These are phyloP conservation scores for Microplitis demolitor DNA, from an alignment of 1,140 invertebrate genomes.

Conservation along the genomic window DNA sequence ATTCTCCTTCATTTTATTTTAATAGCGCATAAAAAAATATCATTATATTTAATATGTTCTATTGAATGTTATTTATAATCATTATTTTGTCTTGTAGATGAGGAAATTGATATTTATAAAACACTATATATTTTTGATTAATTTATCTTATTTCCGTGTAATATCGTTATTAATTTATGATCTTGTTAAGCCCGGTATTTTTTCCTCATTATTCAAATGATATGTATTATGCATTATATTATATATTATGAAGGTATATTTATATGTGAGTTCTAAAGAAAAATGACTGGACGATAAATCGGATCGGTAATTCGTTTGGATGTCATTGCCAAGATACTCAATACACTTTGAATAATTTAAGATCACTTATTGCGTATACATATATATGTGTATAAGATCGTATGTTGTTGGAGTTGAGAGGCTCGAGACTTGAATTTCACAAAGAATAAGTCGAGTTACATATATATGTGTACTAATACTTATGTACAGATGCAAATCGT, in stretches of 20 bases:
- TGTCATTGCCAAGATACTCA: conserved; percentile 13
- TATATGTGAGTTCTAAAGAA: background rate
- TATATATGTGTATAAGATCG: background rate
- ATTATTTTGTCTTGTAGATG: too few species aligned
- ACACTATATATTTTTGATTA: too few species aligned
- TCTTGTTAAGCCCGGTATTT: too few species aligned
- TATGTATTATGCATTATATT: background rate
- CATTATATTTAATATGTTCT: too few species aligned
- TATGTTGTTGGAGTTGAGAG: too few species aligned
- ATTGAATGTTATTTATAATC: too few species aligned
- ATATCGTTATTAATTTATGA: too few species aligned
- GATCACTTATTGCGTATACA: background rate
- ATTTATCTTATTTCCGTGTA: too few species aligned
- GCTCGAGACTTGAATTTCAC: too few species aligned
- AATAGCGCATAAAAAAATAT: too few species aligned
- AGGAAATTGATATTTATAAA: too few species aligned
- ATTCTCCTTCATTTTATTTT: background rate
- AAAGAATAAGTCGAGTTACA: background rate
- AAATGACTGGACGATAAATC: conserved; percentile 7
- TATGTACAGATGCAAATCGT: conserved; percentile 12
- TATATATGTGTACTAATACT: background rate
- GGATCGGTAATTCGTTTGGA: background rate
- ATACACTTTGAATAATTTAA: conserved; percentile 7
- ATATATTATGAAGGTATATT: background rate
- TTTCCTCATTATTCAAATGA: background rate